Base-by-base conservation (phyloP, 2,888 invertebrate species). In the Drosophila anomalata region DNA sequence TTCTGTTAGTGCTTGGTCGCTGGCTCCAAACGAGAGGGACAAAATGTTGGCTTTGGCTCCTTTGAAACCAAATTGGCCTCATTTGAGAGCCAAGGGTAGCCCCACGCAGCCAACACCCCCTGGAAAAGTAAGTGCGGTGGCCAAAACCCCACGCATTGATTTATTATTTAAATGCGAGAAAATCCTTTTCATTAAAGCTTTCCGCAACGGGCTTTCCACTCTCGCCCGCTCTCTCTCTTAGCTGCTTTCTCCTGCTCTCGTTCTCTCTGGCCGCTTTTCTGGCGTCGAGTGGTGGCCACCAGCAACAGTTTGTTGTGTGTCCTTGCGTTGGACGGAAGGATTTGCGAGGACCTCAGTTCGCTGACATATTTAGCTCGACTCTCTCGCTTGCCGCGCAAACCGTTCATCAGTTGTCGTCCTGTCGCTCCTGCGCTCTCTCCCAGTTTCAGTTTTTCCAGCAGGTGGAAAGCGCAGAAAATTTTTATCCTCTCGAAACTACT, bases 241-340 rank as follows among this genome's bases (percentile, higher is more conserved):
- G 31, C 46, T 44, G 53, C 42, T 48, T 29, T 46, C 47, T 46
- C 48, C 48, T 36, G 26, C 31, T 22, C 42, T 41, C 62, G 29
- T 46, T 12, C 53, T 52, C 53, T 17, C 41, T 39, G 54, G 69
- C 63, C 65, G 29, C 9, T 9, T 24, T 51, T 20, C 50, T 55
- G 65, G 44, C 54, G 36, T 42, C 63, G 46, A 14, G 29, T 31
- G n/a, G 36, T 26, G 22, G 47, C 8, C 14, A 48, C 36, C 69
- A 88, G 89, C 89, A 89, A 89, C 89, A 89, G 89, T 88, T 88
- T 89, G 88, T 83, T 88, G 74, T 70, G 75, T 56, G 76, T 68
- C 54, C 81, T 89, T 77, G 81, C 77, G 58, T 57, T 48, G 17
- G 63, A 62, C 76, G 79, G 73, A 76, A 77, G 88, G 77, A 78